These are phyloP conservation scores for Copsychus sechellarum DNA, from an alignment of 2,113 vertebrate species.

Conservation along the genomic window DNA sequence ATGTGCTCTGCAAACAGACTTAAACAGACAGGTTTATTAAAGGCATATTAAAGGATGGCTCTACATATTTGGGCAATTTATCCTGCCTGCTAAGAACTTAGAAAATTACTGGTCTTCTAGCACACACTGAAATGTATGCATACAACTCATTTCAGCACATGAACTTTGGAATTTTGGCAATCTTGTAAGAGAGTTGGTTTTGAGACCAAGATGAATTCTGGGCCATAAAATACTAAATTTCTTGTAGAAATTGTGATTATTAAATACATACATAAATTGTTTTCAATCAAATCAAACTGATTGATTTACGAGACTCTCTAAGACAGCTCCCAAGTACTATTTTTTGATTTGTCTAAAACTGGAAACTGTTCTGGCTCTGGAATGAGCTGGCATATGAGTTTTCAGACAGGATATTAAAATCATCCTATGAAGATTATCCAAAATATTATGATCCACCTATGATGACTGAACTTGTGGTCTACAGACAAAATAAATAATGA, in stretches of 20 bases:
- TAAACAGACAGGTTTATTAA: background rate
- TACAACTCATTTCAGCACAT: background rate
- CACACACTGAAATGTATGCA: background rate
- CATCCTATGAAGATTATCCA: background rate
- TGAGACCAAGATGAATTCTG: background rate
- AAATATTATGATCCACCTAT: background rate
- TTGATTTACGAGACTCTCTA: background rate
- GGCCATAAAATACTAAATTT: background rate
- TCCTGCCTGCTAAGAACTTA: background rate
- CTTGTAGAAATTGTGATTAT: background rate
- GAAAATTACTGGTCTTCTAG: background rate
- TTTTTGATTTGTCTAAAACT: background rate
- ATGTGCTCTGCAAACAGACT: background rate
- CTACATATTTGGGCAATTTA: background rate
- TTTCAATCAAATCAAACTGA: background rate
- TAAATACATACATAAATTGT: background rate
- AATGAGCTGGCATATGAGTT: background rate
- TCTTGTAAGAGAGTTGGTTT: background rate
- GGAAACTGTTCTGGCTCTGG: background rate
- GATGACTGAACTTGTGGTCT: background rate
- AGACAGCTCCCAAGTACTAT: background rate
- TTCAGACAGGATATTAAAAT: background rate
- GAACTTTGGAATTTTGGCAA: background rate
- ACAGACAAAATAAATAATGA: background rate
- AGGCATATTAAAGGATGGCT: background rate